phyloP scores from a whole-genome alignment of 2,113 vertebrate species.

The Alouatta palliata region DNA sequence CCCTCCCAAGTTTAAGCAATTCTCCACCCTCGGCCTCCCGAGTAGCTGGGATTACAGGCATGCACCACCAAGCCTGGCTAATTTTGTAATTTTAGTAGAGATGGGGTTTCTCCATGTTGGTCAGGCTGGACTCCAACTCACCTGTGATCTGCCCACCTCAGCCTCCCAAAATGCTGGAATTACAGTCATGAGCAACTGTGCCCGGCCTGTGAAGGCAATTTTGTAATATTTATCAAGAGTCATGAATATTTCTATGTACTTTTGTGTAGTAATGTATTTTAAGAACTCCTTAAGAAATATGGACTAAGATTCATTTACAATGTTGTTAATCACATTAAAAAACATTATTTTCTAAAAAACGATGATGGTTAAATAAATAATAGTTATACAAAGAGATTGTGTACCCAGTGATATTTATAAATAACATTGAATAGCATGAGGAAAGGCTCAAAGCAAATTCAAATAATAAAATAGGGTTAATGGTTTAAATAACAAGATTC shows the following conservation, averaged over 20 bases:
- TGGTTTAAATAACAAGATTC: background rate
- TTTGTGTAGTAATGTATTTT: background rate
- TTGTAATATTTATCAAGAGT: background rate
- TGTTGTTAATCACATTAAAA: background rate
- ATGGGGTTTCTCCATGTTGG: no score
- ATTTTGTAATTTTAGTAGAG: no score
- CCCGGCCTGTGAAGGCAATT: background rate
- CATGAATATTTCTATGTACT: background rate
- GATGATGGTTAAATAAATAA: background rate
- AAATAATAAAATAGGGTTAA: background rate
- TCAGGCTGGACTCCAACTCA: no score
- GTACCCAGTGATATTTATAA: background rate
- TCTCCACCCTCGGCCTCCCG: no score
- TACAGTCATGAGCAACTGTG: rapidly evolving
- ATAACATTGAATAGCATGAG: background rate
- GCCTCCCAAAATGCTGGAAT: no score
- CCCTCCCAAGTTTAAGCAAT: no score
- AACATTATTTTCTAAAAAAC: background rate
- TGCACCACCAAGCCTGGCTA: no score
- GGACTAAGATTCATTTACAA: background rate
- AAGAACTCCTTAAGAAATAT: background rate
- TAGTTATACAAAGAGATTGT: background rate
- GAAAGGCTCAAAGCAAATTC: background rate
- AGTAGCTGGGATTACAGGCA: no score
- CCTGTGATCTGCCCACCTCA: no score